These are phyloP conservation scores for Burhinus oedicnemus DNA, from an alignment of 2,113 vertebrate species.

Conservation along the genomic window DNA sequence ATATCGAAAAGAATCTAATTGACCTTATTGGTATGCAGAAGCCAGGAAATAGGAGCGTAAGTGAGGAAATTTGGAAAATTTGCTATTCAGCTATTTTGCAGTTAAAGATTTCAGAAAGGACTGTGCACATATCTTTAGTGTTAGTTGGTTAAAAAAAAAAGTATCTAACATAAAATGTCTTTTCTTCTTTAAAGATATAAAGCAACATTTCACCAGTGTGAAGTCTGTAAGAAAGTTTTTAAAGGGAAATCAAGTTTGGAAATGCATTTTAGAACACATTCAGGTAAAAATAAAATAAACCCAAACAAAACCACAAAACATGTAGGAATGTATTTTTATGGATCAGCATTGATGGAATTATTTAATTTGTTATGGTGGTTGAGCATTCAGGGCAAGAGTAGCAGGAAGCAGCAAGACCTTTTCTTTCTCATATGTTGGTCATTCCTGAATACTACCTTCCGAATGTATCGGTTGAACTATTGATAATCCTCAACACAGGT, in stretches of 20 bases:
- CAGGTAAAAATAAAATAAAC: constrained; percentile 80
- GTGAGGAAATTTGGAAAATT: not conserved
- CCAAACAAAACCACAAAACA: not conserved
- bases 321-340: not conserved
- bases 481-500: not conserved
- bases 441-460: not conserved
- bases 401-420: not conserved
- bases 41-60: not conserved
- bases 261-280: constrained; percentile 99
- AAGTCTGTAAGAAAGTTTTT: constrained; percentile 99
- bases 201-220: constrained; percentile 96
- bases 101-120: not conserved
- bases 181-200: constrained; percentile 86
- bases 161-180: not conserved
- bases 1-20: not conserved
- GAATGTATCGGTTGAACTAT: not conserved
- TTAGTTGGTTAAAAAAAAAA: not conserved
- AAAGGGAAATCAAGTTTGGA: constrained; percentile 98
- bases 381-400: not conserved
- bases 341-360: not conserved
- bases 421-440: not conserved
- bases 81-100: not conserved
- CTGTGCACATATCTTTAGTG: not conserved
- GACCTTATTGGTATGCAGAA: not conserved
- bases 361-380: not conserved